Percentiles rank a stretch among this genome's conserved stretches.
Conservation (phyloP, 1,140 invertebrate genomes). For the Phymorhynchus buccinoides region DNA sequence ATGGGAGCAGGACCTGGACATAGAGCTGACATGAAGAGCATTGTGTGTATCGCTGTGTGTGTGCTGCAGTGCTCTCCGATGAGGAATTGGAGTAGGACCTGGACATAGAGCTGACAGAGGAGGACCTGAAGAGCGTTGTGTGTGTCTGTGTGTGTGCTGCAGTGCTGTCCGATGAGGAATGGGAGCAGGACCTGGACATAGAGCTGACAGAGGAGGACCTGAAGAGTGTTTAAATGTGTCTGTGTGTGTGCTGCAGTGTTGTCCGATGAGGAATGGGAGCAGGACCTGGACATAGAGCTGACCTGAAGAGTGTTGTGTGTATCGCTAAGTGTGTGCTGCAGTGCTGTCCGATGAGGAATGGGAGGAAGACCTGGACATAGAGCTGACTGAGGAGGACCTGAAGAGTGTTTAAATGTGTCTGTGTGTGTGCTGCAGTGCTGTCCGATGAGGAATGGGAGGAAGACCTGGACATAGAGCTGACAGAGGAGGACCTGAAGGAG, state of each 20-base stretch:
- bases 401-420: slow-evolving; percentile 34
- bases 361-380: slow-evolving; percentile 71
- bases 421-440: not conserved
- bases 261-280: slow-evolving; percentile 69
- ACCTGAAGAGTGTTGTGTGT: too few relatives aligned
- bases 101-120: too few relatives aligned
- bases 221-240: slow-evolving; percentile 33
- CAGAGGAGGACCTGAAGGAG: slow-evolving; percentile 68
- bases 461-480: slow-evolving; percentile 71
- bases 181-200: slow-evolving; percentile 71
- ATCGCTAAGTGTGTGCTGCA: too few relatives aligned
- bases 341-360: slow-evolving; percentile 65
- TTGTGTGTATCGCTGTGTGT: not conserved
- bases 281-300: slow-evolving; percentile 70
- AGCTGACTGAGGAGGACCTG: slow-evolving; percentile 69
- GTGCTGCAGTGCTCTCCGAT: too few relatives aligned
- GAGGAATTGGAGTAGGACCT: too few relatives aligned
- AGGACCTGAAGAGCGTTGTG: too few relatives aligned
- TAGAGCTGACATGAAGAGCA: too few relatives aligned
- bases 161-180: slow-evolving; percentile 62
- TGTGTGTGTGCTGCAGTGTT: not conserved
- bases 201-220: slow-evolving; percentile 70
- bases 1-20: too few relatives aligned
- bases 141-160: not conserved
- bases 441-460: slow-evolving; percentile 70